Conservation (phyloP, 2,888 invertebrate genomes). For the Idaea aversata region DNA sequence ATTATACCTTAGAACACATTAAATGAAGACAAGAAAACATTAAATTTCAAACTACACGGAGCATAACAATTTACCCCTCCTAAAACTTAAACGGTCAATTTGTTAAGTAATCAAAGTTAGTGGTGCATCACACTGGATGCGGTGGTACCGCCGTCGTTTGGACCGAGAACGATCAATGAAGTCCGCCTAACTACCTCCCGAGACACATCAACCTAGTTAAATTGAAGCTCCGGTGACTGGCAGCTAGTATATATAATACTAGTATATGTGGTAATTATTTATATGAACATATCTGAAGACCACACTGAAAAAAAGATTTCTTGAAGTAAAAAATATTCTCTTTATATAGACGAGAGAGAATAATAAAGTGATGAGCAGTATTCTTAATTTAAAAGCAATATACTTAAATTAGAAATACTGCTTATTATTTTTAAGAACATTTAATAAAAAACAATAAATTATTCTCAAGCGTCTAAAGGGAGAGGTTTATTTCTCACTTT, state of each 20-base stretch:
- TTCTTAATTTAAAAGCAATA: too few species aligned
- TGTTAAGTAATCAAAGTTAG: constrained; percentile 5
- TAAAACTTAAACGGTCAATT: neutral
- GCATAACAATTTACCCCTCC: neutral
- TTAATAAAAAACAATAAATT: too few species aligned
- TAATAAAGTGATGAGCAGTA: too few species aligned
- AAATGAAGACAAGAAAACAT: neutral
- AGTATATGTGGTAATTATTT: neutral
- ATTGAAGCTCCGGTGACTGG: neutral
- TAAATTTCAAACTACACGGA: neutral
- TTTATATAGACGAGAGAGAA: too few species aligned
- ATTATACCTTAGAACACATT: neutral
- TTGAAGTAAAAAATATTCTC: too few species aligned
- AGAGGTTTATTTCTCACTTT: too few species aligned
- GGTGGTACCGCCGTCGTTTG: neutral
- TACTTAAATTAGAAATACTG: too few species aligned
- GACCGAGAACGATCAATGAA: neutral
- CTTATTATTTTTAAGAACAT: too few species aligned
- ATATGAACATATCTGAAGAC: too few species aligned
- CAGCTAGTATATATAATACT: neutral
- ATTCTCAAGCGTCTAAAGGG: too few species aligned
- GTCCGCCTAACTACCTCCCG: neutral
- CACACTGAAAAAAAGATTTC: too few species aligned
- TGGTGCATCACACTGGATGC: neutral
- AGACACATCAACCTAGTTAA: neutral